Percentiles rank a stretch among this genome's conserved stretches.
Evolutionary conservation across 2,888 invertebrate species (phyloP).

Genomic region (Ptilodon capucinus): DNA sequence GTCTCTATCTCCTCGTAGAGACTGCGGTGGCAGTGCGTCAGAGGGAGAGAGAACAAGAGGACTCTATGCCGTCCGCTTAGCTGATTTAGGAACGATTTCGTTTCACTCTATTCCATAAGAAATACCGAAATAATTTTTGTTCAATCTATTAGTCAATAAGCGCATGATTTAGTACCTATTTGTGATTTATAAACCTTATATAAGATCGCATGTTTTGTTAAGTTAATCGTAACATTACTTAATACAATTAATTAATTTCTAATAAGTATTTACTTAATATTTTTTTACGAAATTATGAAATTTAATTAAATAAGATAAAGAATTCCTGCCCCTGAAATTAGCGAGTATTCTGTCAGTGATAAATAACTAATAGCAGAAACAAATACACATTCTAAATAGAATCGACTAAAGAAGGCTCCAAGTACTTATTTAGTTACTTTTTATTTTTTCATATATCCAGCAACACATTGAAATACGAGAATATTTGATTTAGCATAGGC

Average conservation of each 20-base stretch:
- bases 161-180: conserved; percentile 16
- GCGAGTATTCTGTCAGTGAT: too few relatives aligned
- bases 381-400: too few relatives aligned
- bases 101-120: neutral
- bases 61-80: conserved; percentile 32
- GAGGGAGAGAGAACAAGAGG: conserved; percentile 61
- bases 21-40: conserved; percentile 70
- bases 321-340: too few relatives aligned
- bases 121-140: conserved; percentile 3
- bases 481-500: too few relatives aligned
- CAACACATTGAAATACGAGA: too few relatives aligned
- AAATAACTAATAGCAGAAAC: too few relatives aligned
- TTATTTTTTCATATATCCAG: too few relatives aligned
- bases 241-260: conserved; percentile 20
- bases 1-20: conserved; percentile 67
- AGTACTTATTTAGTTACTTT: too few relatives aligned
- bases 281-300: too few relatives aligned
- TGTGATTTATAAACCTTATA: conserved; percentile 10
- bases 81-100: conserved; percentile 1
- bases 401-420: too few relatives aligned
- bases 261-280: neutral
- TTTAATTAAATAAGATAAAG: too few relatives aligned
- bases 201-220: conserved; percentile 35
- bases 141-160: conserved; percentile 25
- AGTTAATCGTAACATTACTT: conserved; percentile 16